A percentile compares a stretch with the other conserved stretches of the same genome.
phyloP scores from a whole-genome alignment of 2,888 invertebrate species.

The Lottia scabra region DNA sequence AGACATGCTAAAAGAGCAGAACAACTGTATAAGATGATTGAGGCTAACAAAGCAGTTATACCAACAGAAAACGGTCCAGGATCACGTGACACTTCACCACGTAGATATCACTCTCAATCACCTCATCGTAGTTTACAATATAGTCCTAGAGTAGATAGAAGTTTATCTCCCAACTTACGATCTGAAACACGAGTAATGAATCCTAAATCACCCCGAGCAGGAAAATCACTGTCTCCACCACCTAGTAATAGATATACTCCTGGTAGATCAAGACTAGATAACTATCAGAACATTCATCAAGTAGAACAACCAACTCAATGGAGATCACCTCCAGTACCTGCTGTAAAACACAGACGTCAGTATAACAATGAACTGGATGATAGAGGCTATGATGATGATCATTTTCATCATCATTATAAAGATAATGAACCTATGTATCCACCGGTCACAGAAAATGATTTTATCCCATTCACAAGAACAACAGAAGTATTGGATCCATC shows the following conservation, averaged over 20 bases:
- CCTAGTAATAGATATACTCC: background rate
- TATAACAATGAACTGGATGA: conserved; percentile 10
- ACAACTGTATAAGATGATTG: conserved; percentile 56
- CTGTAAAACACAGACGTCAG: conserved; percentile 42
- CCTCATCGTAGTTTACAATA: background rate
- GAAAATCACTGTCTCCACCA: conserved; percentile 21
- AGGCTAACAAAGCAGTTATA: conserved; percentile 53
- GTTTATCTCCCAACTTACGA: conserved; percentile 15
- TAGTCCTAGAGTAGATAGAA: conserved; percentile 28
- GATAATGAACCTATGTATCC: conserved; percentile 40
- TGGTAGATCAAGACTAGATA: background rate
- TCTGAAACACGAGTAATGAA: background rate
- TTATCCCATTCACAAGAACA: conserved; percentile 65
- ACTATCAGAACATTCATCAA: conserved; percentile 4
- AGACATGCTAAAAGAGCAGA: conserved; percentile 51
- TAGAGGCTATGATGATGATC: conserved; percentile 17
- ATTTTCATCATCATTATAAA: conserved; percentile 35
- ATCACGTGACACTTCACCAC: conserved; percentile 10
- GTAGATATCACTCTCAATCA: background rate
- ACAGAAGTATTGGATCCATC: conserved; percentile 65
- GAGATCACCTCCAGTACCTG: conserved; percentile 55
- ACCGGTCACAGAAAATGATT: conserved; percentile 47
- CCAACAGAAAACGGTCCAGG: conserved; percentile 36
- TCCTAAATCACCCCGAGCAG: conserved; percentile 17
- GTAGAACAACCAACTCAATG: conserved; percentile 10